Conservation (phyloP, 2,113 vertebrate species). For the Amazona vittata region DNA sequence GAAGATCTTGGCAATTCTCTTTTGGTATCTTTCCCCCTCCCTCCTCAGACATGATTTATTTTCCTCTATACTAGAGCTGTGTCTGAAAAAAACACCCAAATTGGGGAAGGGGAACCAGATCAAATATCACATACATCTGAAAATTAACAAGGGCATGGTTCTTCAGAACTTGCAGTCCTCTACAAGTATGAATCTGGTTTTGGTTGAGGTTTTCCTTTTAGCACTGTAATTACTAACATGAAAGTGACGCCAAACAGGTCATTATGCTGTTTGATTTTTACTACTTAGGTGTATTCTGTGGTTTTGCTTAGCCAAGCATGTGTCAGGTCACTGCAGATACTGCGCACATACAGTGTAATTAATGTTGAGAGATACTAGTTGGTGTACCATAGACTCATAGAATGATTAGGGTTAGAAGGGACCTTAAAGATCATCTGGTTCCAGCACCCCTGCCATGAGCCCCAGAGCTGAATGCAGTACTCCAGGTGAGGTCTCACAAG, state of each 20-base stretch:
- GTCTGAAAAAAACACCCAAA: neutral
- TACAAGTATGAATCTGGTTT: neutral
- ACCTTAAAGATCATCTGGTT: neutral
- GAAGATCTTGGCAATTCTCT: neutral
- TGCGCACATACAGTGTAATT: neutral
- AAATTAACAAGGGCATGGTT: neutral
- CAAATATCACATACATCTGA: neutral
- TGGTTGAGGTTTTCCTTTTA: neutral
- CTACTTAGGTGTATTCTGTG: neutral
- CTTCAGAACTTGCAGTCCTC: neutral
- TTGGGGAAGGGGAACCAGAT: neutral
- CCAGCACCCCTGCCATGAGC: neutral
- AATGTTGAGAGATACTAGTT: neutral
- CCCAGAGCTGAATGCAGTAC: neutral
- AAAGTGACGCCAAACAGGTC: neutral
- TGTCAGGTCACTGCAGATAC: neutral
- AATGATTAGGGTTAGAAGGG: neutral
- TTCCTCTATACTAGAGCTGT: neutral
- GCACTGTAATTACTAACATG: neutral
- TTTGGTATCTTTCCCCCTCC: neutral
- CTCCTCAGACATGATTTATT: neutral
- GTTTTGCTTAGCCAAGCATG: neutral
- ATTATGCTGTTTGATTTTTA: neutral
- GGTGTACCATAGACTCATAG: neutral
- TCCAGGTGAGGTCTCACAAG: neutral